Evolutionary conservation across 2,113 vertebrate genomes (phyloP).

Genomic region (Peromyscus californicus): DNA sequence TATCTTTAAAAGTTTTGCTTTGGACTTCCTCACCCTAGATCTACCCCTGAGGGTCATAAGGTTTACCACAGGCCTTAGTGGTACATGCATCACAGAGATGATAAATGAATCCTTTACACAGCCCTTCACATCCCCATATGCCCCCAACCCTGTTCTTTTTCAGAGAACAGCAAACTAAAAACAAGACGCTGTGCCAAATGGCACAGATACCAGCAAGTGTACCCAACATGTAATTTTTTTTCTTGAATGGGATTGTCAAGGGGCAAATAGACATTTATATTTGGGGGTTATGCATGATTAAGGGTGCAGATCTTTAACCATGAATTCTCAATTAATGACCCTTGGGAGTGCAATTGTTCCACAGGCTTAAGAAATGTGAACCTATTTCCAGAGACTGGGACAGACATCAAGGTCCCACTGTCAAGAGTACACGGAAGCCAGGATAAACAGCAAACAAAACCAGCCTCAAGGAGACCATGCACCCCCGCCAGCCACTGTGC

Average conservation of each 20-base stretch:
- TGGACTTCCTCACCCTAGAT: not conserved
- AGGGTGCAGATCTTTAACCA: not conserved
- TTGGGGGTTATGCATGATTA: accelerated
- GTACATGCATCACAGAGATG: not conserved
- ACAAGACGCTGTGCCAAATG: not conserved
- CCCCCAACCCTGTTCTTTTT: not conserved
- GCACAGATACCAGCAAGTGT: not conserved
- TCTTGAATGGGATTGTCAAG: slow-evolving; percentile 35
- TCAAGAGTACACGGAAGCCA: not conserved
- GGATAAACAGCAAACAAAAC: not conserved
- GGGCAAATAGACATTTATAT: slow-evolving; percentile 10
- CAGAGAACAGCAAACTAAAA: not conserved
- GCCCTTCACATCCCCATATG: not conserved
- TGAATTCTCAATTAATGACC: slow-evolving; percentile 33
- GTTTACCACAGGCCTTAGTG: not conserved
- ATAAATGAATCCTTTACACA: not conserved
- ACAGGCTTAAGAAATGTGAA: slow-evolving; percentile 55
- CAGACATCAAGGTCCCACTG: not conserved
- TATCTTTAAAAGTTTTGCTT: not conserved
- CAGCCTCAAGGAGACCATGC: accelerated
- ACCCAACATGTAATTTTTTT: not conserved
- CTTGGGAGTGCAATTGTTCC: not conserved
- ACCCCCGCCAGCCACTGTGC: accelerated
- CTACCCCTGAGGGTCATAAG: not conserved
- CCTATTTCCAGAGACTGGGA: slow-evolving; percentile 42